A percentile compares a stretch with the other conserved stretches of the same genome.
Evolutionary conservation across 2,797 vertebrate species (phyloP).

Genomic region (Malurus splendens): DNA sequence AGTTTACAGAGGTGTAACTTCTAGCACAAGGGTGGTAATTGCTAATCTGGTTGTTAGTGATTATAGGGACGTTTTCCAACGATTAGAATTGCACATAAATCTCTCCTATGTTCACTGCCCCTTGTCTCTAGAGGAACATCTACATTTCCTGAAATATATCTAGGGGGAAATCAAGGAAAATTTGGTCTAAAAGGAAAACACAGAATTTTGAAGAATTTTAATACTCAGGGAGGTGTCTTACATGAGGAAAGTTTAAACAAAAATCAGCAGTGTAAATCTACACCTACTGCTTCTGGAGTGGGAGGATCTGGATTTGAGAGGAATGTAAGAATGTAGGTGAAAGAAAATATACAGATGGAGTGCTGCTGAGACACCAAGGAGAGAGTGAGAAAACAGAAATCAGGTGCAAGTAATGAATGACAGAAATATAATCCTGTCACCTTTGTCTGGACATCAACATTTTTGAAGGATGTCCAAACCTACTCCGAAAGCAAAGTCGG

Average conservation of each 20-base stretch:
- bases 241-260: neutral
- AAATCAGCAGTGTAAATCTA: neutral
- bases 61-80: neutral
- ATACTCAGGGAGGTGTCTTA: neutral
- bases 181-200: neutral
- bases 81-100: neutral
- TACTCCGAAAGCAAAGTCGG: neutral
- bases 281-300: neutral
- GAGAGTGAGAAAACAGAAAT: neutral
- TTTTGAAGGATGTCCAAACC: neutral
- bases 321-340: neutral
- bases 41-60: neutral
- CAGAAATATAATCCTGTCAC: conserved; percentile 4
- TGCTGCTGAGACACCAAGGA: neutral
- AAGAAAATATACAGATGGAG: neutral
- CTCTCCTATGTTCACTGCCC: neutral
- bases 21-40: neutral
- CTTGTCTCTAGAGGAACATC: neutral
- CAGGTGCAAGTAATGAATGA: neutral
- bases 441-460: neutral
- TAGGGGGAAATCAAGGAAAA: neutral
- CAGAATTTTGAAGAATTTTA: neutral
- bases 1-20: neutral
- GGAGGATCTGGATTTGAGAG: neutral
- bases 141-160: neutral